Percentiles rank a stretch among this genome's conserved stretches.
Conservation (phyloP, 2,113 vertebrate genomes). For the Phodopus roborovskii region DNA sequence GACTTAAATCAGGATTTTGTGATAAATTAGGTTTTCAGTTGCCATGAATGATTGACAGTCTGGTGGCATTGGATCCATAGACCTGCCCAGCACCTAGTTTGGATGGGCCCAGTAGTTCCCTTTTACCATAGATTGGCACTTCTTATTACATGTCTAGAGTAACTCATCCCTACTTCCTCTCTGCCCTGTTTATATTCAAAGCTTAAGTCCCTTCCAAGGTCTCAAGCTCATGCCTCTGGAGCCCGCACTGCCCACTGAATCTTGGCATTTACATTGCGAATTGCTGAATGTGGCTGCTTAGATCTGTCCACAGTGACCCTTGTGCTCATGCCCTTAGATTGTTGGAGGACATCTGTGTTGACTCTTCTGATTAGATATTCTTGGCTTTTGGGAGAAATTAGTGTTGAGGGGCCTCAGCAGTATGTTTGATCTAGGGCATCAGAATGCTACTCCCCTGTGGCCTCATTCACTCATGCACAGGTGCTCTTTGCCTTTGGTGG, state of each 20-base stretch:
- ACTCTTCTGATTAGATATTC: not conserved
- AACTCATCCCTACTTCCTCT: not conserved
- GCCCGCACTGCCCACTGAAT: not conserved
- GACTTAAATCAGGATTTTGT: not conserved
- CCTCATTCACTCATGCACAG: rapidly evolving
- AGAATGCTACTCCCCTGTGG: not conserved
- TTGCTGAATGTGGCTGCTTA: not conserved
- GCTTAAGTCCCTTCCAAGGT: not conserved
- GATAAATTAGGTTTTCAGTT: not conserved
- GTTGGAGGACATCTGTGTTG: not conserved
- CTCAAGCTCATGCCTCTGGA: not conserved
- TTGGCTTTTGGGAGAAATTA: not conserved
- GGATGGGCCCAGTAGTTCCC: rapidly evolving
- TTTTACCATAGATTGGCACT: not conserved
- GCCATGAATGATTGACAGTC: not conserved
- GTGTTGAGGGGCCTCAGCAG: not conserved
- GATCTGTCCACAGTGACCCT: not conserved
- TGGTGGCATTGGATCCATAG: too few species aligned
- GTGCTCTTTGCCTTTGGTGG: rapidly evolving
- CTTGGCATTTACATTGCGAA: not conserved
- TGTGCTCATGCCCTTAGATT: rapidly evolving
- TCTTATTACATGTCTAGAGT: not conserved
- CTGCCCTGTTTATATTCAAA: too few species aligned
- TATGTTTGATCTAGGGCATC: not conserved
- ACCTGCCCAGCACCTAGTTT: rapidly evolving